Evolutionary conservation across 2,113 vertebrate species (phyloP), one percentile per base, ranked within the genome.

Genomic region (Corythornis cristatus): DNA sequence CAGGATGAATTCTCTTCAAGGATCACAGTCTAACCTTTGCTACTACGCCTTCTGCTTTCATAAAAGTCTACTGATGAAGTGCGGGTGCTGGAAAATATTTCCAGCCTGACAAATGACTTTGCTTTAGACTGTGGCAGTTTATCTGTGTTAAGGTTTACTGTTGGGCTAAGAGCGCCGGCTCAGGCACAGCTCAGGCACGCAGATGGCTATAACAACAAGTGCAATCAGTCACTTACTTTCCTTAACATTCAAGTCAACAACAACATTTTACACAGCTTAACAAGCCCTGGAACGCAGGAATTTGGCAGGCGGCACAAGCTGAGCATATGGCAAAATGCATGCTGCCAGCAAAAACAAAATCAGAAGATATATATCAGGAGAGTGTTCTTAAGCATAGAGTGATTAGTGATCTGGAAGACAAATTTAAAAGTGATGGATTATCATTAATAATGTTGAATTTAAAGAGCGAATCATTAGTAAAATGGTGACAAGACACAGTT

Each of bases 281-380:
- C 93, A 91, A 96, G 95, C 88, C 93, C 89, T 96, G 79, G 93
- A 90, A 96, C 6, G 45, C 84, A 89, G 91, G 96, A 95, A 95
- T 92, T 94, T 97, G 96, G 96, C 96, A 97, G 93, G 84, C 62
- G 11, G 82, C 76, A 51, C 70, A 87, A 94, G 82, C 82, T 29
- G 87, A 96, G 80, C 95, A 97, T 97, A 97, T 97, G 96, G 96
- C 93, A 95, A 89, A 96, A 93, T 64, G 81, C 88, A 83, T 57
- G 94, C 86, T 96, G 95, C 96, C 96, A 97, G 95, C 95, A 95
- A 96, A 96, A 97, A 96, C 95, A 96, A 93, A 95, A 93, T 72
- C 76, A 88, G 93, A 90, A 92, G 89, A 95, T 92, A 80, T 61
- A 91, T 76, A 96, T 88, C 64, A 80, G 86, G 57, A 96, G 81